phyloP scores from a whole-genome alignment of 2,113 vertebrate species.

The Cardinalis cardinalis region DNA sequence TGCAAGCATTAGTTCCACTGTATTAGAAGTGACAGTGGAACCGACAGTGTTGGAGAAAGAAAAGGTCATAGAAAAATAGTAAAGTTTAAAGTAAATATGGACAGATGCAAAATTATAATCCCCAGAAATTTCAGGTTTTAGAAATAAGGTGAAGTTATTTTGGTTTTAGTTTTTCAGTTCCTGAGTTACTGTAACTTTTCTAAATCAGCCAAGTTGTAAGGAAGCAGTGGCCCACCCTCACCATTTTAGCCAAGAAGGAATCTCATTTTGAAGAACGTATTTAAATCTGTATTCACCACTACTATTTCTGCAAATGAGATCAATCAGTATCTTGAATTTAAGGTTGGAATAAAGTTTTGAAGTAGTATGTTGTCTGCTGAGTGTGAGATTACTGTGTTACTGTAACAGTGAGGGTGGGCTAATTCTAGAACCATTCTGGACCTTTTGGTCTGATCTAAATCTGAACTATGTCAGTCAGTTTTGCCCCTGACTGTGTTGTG shows the following conservation, averaged over 20 bases:
- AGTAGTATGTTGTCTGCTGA: background rate
- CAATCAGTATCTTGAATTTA: background rate
- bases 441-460: background rate
- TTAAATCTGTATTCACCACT: background rate
- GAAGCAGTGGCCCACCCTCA: background rate
- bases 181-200: background rate
- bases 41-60: background rate
- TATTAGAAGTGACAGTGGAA: background rate
- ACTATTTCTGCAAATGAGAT: background rate
- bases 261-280: rapidly evolving
- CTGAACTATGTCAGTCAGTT: background rate
- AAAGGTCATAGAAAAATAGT: background rate
- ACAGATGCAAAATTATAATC: background rate
- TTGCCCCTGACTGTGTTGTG: background rate
- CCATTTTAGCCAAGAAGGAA: background rate
- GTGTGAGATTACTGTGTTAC: background rate
- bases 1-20: background rate
- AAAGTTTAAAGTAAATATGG: background rate
- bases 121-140: background rate
- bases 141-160: background rate
- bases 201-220: background rate
- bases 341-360: background rate
- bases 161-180: background rate
- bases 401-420: background rate
- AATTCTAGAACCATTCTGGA: background rate